phyloP scores from a whole-genome alignment of 2,888 invertebrate genomes.

The Thysanoteuthis rhombus region DNA sequence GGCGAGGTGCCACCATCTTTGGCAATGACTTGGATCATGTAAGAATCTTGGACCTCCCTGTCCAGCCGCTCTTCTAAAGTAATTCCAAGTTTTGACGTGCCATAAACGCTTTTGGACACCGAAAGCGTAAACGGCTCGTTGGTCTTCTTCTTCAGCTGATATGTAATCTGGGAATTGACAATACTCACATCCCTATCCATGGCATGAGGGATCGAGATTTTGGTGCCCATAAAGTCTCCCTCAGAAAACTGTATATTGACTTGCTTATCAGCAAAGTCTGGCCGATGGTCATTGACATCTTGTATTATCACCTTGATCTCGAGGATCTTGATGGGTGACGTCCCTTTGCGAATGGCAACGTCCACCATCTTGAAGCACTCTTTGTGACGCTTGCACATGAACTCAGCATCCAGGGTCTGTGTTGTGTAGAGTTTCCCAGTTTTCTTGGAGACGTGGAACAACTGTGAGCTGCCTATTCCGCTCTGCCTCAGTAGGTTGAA shows the following conservation, averaged over 20 bases:
- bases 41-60: background rate
- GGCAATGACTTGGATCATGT: background rate
- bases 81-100: background rate
- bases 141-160: background rate
- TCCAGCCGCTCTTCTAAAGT: background rate
- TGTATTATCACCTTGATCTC: background rate
- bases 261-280: background rate
- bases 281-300: background rate
- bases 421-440: background rate
- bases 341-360: background rate
- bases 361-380: background rate
- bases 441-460: background rate
- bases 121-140: background rate
- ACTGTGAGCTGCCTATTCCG: background rate
- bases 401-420: background rate
- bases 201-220: background rate
- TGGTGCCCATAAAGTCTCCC: background rate
- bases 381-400: background rate
- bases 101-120: background rate
- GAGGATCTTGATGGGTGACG: background rate
- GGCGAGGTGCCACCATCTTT: background rate
- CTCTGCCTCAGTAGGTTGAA: background rate
- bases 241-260: background rate
- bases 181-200: background rate
- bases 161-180: slow-evolving; percentile 12